phyloP scores from a whole-genome alignment of 2,113 vertebrate species.

The Donacobius atricapilla region DNA sequence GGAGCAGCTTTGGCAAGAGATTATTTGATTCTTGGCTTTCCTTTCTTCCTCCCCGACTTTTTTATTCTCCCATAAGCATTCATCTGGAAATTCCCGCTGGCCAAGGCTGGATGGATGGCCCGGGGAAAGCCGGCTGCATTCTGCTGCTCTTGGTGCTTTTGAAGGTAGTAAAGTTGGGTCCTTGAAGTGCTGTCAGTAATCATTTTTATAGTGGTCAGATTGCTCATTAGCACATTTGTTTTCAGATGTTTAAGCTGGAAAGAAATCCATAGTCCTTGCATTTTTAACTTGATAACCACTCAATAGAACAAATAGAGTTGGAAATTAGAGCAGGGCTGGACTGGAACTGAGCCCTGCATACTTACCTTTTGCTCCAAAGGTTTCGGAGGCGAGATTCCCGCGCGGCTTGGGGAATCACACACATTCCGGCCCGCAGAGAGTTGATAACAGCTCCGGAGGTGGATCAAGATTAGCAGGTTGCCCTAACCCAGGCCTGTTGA shows the following conservation, averaged over 20 bases:
- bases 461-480: background rate
- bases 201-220: constrained; percentile 40
- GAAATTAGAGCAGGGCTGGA: background rate
- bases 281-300: constrained; percentile 64
- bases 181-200: constrained; percentile 50
- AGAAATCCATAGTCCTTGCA: constrained; percentile 64
- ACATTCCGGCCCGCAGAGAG: background rate
- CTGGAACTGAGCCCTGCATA: background rate
- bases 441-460: background rate
- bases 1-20: background rate
- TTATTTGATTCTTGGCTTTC: background rate
- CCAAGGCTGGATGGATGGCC: background rate
- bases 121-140: background rate
- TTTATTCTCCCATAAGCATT: background rate
- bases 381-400: background rate
- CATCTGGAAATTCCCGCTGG: background rate
- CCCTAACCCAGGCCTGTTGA: background rate
- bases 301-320: constrained; percentile 49
- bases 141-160: constrained; percentile 8
- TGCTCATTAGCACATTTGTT: constrained; percentile 62
- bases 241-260: constrained; percentile 57
- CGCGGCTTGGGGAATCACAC: background rate
- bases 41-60: background rate
- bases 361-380: background rate
- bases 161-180: background rate